Evolutionary conservation across 2,113 vertebrate genomes (phyloP).

Genomic region (Colaptes auratus): DNA sequence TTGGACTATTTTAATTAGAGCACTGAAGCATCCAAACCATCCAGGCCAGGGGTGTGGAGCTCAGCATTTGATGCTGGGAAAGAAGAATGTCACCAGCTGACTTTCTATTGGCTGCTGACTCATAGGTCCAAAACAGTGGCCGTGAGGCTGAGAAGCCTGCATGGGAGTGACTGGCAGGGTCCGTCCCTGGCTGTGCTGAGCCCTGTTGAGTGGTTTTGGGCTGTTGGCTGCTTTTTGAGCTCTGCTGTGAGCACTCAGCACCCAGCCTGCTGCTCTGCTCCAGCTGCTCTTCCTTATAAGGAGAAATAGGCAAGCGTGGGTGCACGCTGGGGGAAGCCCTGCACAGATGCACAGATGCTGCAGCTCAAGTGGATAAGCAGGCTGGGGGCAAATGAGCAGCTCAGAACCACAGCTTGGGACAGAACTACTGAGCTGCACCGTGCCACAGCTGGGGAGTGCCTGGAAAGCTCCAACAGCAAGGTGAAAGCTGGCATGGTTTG

Average conservation of each 20-base stretch:
- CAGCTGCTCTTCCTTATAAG: slow-evolving; percentile 39
- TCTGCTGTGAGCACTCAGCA: not conserved
- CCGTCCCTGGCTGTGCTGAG: not conserved
- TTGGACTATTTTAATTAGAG: rapidly evolving
- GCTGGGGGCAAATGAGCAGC: not conserved
- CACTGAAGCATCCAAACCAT: rapidly evolving
- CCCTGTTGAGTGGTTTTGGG: rapidly evolving
- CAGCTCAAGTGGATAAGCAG: not conserved
- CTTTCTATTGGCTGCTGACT: not conserved
- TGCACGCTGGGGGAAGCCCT: rapidly evolving
- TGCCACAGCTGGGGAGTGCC: rapidly evolving
- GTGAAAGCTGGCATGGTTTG: not conserved
- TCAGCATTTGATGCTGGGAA: rapidly evolving
- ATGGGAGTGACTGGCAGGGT: too few species aligned
- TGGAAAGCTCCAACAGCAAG: not conserved
- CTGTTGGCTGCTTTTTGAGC: not conserved
- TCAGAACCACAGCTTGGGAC: rapidly evolving
- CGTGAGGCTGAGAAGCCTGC: not conserved
- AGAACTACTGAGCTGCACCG: rapidly evolving
- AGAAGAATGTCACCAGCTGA: not conserved
- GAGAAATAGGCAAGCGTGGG: not conserved
- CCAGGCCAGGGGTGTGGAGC: not conserved
- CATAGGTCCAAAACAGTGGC: not conserved
- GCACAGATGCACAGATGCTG: not conserved
- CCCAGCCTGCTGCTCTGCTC: not conserved